Evolutionary conservation across 2,113 vertebrate species (phyloP).

Genomic region (Centropristis striata): DNA sequence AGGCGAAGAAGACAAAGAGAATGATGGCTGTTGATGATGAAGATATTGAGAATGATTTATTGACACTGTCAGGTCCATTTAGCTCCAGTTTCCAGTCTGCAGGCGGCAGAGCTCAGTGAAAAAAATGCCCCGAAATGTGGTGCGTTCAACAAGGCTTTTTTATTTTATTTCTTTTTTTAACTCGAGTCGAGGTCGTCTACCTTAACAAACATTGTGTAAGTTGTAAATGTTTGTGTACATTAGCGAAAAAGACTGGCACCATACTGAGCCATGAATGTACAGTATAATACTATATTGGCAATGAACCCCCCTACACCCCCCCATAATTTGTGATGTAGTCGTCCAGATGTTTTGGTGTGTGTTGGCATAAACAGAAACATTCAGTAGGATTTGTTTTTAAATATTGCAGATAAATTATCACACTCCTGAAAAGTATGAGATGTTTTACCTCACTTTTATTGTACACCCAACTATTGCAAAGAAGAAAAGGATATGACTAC

Average conservation of each 20-base stretch:
- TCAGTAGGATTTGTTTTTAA: conserved; percentile 33
- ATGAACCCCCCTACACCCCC: conserved; percentile 38
- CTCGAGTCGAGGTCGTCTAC: conserved; percentile 36
- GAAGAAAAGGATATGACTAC: not conserved
- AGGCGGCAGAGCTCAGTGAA: conserved; percentile 35
- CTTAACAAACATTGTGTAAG: conserved; percentile 53
- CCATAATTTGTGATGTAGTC: conserved; percentile 63
- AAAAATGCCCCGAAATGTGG: conserved; percentile 37
- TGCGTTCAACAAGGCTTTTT: conserved; percentile 49
- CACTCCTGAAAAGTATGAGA: conserved; percentile 44
- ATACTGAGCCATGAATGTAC: conserved; percentile 77
- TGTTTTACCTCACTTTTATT: conserved; percentile 39
- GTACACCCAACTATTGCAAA: conserved; percentile 11
- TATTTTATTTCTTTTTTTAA: conserved; percentile 45
- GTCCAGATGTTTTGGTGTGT: conserved; percentile 65
- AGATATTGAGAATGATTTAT: conserved; percentile 26
- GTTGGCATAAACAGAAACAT: conserved; percentile 40
- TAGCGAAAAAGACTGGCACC: conserved; percentile 64
- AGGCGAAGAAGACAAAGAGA: conserved; percentile 9
- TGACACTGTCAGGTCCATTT: conserved; percentile 41
- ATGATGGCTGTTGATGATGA: conserved; percentile 10
- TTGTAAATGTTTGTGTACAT: conserved; percentile 76
- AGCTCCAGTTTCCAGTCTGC: conserved; percentile 45
- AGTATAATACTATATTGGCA: conserved; percentile 56
- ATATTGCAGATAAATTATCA: conserved; percentile 15